A percentile compares a stretch with the other conserved stretches of the same genome.
These are phyloP conservation scores for Helicoverpa zea DNA, from an alignment of 1,140 invertebrate genomes.

Conservation along the genomic window DNA sequence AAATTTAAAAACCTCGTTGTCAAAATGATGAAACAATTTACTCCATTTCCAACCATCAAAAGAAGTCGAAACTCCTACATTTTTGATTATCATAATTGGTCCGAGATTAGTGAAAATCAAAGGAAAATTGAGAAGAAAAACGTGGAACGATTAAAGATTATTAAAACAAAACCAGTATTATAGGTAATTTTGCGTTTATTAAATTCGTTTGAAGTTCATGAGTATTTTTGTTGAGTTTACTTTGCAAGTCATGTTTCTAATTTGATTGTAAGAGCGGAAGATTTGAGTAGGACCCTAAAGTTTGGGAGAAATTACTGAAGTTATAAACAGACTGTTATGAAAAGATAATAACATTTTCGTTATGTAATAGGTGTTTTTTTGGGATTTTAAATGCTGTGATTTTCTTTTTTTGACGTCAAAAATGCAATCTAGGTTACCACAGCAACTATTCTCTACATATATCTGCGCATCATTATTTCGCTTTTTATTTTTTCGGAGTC, in stretches of 20 bases:
- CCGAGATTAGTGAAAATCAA: not conserved
- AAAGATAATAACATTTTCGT: no score
- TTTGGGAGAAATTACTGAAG: not conserved
- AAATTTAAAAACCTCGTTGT: not conserved
- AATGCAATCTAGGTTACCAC: no score
- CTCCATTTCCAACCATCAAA: slow-evolving; percentile 2
- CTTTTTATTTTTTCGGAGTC: no score
- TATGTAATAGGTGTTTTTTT: no score
- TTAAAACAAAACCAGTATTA: slow-evolving; percentile 9
- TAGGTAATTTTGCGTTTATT: slow-evolving; percentile 10
- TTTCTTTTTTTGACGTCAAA: no score
- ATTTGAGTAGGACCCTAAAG: slow-evolving; percentile 2
- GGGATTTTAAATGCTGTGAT: no score
- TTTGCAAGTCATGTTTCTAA: not conserved
- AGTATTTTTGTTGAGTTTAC: not conserved
- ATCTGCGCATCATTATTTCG: no score
- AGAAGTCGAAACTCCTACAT: slow-evolving; percentile 13
- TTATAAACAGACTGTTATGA: not conserved
- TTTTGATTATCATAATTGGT: slow-evolving; percentile 34
- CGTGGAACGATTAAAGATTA: slow-evolving; percentile 9
- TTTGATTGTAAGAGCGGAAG: not conserved
- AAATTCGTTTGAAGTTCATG: not conserved
- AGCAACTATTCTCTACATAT: no score
- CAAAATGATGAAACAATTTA: slow-evolving; percentile 27
- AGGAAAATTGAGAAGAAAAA: not conserved